A percentile compares a stretch with the other conserved stretches of the same genome.
phyloP scores from a whole-genome alignment of 1,140 invertebrate species.

The Lanistes nyassanus region DNA sequence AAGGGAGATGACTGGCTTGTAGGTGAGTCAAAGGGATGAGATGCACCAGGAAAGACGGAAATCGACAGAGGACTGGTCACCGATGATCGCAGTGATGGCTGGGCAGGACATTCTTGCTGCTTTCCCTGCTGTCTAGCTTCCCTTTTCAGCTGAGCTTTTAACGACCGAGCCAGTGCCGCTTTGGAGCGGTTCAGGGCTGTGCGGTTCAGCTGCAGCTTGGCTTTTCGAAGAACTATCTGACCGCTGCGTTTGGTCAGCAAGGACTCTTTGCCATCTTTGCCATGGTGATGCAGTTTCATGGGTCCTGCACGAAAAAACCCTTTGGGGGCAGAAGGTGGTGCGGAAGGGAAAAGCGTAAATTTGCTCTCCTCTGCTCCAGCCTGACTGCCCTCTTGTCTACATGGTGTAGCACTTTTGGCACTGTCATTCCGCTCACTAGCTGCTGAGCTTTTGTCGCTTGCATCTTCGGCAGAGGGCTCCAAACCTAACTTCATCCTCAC shows the following conservation, averaged over 20 bases:
- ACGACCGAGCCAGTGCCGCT: slow-evolving; percentile 58
- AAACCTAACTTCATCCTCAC: slow-evolving; percentile 48
- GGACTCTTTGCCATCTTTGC: slow-evolving; percentile 28
- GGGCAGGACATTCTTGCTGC: slow-evolving; percentile 19
- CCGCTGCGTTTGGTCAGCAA: slow-evolving; percentile 36
- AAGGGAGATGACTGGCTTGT: slow-evolving; percentile 27
- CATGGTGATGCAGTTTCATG: slow-evolving; percentile 29
- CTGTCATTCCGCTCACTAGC: not conserved
- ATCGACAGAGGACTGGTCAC: slow-evolving; percentile 25
- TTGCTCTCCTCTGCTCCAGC: slow-evolving; percentile 8
- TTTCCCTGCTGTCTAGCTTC: slow-evolving; percentile 52
- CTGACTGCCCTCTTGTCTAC: not conserved
- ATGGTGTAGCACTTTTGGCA: not conserved
- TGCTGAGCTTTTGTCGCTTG: slow-evolving; percentile 24
- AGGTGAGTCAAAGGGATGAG: slow-evolving; percentile 25
- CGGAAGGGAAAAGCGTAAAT: slow-evolving; percentile 20
- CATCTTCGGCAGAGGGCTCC: slow-evolving; percentile 37
- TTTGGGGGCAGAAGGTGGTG: slow-evolving; percentile 14
- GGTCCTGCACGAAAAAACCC: slow-evolving; percentile 32
- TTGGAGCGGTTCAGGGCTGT: slow-evolving; percentile 60
- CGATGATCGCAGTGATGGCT: slow-evolving; percentile 13
- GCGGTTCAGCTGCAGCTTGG: slow-evolving; percentile 61
- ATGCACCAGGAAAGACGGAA: slow-evolving; percentile 15
- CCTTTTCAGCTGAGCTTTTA: slow-evolving; percentile 63
- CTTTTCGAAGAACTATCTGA: slow-evolving; percentile 57